phyloP scores from a whole-genome alignment of 2,797 vertebrate genomes.

The Notolepis coatsorum region DNA sequence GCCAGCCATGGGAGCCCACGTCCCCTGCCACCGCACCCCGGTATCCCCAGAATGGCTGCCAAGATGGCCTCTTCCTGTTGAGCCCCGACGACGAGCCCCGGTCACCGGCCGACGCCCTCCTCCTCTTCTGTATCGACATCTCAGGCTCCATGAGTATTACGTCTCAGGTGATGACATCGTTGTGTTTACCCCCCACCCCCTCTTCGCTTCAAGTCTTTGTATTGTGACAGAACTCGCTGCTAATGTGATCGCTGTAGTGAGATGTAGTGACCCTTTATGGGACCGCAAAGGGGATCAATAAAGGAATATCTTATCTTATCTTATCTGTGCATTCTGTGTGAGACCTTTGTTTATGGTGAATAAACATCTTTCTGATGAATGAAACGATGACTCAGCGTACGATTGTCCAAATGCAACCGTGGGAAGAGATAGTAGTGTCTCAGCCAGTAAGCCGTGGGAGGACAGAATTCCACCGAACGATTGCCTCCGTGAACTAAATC shows the following conservation, averaged over 20 bases:
- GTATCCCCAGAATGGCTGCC: conserved; percentile 6
- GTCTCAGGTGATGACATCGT: conserved; percentile 54
- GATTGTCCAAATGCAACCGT: too few species aligned
- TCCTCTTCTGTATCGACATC: conserved; percentile 79
- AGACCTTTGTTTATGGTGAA: conserved; percentile 21
- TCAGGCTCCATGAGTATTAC: conserved; percentile 78
- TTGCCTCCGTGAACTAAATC: too few species aligned
- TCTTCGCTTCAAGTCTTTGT: background rate
- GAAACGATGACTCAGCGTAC: too few species aligned
- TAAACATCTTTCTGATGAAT: too few species aligned
- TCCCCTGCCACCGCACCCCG: background rate
- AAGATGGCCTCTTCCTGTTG: conserved; percentile 60
- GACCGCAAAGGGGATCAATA: too few species aligned
- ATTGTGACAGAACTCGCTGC: background rate
- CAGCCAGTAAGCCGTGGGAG: too few species aligned
- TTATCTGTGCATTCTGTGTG: too few species aligned
- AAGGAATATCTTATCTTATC: too few species aligned
- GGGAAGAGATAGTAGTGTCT: too few species aligned
- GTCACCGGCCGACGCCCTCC: conserved; percentile 44
- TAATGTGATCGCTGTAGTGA: background rate
- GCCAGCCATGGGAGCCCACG: conserved; percentile 34
- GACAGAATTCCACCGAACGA: too few species aligned
- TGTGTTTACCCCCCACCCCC: background rate
- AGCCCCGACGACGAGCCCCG: conserved; percentile 20
- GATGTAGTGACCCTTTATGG: too few species aligned